Conservation (phyloP, 2,797 vertebrate genomes). For the Cossypha heuglini region DNA sequence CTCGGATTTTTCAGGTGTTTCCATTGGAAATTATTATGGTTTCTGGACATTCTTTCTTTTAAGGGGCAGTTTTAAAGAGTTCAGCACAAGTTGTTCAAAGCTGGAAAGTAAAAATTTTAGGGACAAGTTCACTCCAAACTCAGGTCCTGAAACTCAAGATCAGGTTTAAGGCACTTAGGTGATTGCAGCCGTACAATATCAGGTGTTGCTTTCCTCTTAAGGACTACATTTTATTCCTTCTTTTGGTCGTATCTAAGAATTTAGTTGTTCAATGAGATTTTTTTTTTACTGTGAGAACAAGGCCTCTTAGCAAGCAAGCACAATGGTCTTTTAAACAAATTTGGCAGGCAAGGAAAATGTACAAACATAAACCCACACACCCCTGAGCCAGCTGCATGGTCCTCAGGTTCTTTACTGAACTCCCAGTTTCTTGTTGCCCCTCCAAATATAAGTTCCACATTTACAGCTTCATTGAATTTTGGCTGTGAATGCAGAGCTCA, state of each 20-base stretch:
- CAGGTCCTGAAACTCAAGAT: not conserved
- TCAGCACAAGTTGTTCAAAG: not conserved
- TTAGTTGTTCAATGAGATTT: not conserved
- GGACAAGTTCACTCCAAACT: not conserved
- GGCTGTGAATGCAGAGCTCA: not conserved
- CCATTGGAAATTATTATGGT: not conserved
- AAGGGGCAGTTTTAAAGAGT: not conserved
- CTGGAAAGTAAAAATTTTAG: not conserved
- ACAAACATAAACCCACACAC: not conserved
- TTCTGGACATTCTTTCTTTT: not conserved
- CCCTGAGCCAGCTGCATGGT: not conserved
- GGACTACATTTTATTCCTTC: not conserved
- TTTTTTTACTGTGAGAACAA: not conserved
- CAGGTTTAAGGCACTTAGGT: not conserved
- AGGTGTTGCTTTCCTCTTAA: not conserved
- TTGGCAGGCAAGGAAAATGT: not conserved
- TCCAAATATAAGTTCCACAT: not conserved
- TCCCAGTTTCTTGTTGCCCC: not conserved
- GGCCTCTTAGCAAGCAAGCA: not conserved
- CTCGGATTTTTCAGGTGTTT: not conserved
- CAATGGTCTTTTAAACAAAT: not conserved
- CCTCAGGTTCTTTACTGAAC: not conserved
- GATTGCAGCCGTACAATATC: not conserved
- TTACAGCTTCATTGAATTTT: not conserved
- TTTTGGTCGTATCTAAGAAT: not conserved